Evolutionary conservation across 1,140 invertebrate species (phyloP), one percentile per base, ranked within the genome.

Genomic region (Sitophilus oryzae): DNA sequence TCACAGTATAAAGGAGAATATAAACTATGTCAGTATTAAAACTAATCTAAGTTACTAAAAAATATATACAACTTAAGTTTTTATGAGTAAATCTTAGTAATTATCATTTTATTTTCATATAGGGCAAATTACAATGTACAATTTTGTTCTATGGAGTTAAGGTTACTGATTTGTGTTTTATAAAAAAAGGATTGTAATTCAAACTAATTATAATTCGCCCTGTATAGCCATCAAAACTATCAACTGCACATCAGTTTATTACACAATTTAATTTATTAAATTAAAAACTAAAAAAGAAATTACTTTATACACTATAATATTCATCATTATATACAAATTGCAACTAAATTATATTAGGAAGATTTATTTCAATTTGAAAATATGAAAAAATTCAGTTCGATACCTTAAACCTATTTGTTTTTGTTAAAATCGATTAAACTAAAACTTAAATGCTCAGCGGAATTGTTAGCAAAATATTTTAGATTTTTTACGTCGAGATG

Each of bases 11-110:
- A 61, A 59, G 41, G 61, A 63, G 51, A 51, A 61, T 60, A 57
- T 47, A 56, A 55, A 62, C 47, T 58, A 49, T 49, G 46, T 58
- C 42, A 23, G 40, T 59, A 59, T 45, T 59, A 64, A 60, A 62
- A 62, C 61, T 61, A 58, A 65, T 52, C 63, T 59, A 61, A 63
- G 61, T 45, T 25, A 38, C 36, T 51, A 55, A 52, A 60, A 44
- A 63, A 59, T 66, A 66, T 66, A 48, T 66, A 66, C 64, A 66
- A 66, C 60, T 62, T 55, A 55, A 41, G 35, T 37, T 50, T 50
- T 23, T 53, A 37, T 47, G 44, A 55, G 44, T 55, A 55, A 47
- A 47, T 48, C 37, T 55, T 48, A 47, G 41, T 48, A 42, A 42
- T 41, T 49, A 11, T 19, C 21, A 37, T 50, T 21, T 20, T 11